Base-by-base conservation (phyloP, 2,888 invertebrate species). In the Ochropleura plecta region DNA sequence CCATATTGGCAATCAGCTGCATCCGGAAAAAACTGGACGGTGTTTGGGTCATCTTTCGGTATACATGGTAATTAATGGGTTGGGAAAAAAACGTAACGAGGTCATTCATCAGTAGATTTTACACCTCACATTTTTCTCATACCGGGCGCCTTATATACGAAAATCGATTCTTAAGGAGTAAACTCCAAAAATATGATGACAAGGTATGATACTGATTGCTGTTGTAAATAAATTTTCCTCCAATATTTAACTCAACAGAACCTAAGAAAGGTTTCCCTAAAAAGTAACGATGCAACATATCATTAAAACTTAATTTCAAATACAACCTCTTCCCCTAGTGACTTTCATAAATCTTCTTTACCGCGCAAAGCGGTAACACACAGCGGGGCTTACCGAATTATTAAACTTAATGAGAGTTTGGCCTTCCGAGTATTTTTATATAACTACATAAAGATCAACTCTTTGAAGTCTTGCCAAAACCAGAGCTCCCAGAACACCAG, bases 231-330 rank as follows among this genome's bases (percentile, higher is more conserved):
- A 55, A 6, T 20, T 12, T 55, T 20, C 1, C 12, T 20, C 20
- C 6, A 3, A 20, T 20, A 1, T 55, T 20, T 12, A 18, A 55
- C 2, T 6, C 10, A 12, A 64, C 18, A 3, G n/a, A 49, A 20
- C 18, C 30, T 42, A 48, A 53, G n/a, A n/a, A 6, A 2, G 14
- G 5, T 44, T 16, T 20, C 16, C 57, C 7, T 14, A 60, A 0
- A 12, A 48, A 48, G 8, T 0, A 65, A 16, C 30, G 30, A 30
- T 18, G 42, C 20, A 67, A 46, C 55, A 64, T 51, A 42, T 44
- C 20, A 18, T 79, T 76, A 20, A 40, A 42, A 53, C 57, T 57
- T 40, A 60, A 46, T 70, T 46, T 57, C 6, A 40, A 10, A 16
- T 20, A 46, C 49, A 4, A 40, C 10, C n/a, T 14, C 8, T 59